A percentile compares a stretch with the other conserved stretches of the same genome.
These are phyloP conservation scores for Rhabditoides inermis DNA, from an alignment of 2,888 invertebrate species.

Conservation along the genomic window DNA sequence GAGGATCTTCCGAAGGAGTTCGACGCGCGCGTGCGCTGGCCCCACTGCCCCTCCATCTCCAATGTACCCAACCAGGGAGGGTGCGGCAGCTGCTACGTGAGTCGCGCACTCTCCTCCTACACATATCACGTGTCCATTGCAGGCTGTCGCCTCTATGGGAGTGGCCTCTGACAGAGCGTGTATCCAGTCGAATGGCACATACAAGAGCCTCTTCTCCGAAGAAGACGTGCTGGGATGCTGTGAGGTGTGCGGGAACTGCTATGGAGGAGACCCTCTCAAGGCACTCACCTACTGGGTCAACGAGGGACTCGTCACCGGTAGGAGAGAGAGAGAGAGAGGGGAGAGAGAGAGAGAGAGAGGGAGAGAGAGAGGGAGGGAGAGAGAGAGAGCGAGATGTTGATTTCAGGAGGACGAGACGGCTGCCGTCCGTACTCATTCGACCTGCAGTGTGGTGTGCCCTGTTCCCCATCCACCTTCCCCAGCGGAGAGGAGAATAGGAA, in stretches of 20 bases:
- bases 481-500: conserved; percentile 40
- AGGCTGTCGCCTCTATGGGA: conserved; percentile 48
- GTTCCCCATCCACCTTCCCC: conserved; percentile 45
- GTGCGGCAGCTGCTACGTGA: conserved; percentile 50
- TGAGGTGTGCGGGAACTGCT: conserved; percentile 48
- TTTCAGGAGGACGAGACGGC: conserved; percentile 43
- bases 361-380: too few relatives aligned
- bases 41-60: conserved; percentile 43
- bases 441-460: conserved; percentile 45
- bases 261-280: conserved; percentile 50
- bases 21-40: conserved; percentile 49
- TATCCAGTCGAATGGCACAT: conserved; percentile 49
- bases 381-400: not conserved
- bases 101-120: not conserved
- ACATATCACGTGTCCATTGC: not conserved
- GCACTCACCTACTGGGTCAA: conserved; percentile 50
- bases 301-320: conserved; percentile 45
- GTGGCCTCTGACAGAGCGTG: conserved; percentile 50
- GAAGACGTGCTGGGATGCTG: conserved; percentile 47
- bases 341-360: too few relatives aligned
- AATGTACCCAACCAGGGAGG: conserved; percentile 50
- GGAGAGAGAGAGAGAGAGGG: too few relatives aligned
- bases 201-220: conserved; percentile 25
- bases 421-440: conserved; percentile 48
- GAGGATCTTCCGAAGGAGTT: conserved; percentile 37